Base-by-base conservation (phyloP, 2,113 vertebrate species). In the Eulacestoma nigropectus region DNA sequence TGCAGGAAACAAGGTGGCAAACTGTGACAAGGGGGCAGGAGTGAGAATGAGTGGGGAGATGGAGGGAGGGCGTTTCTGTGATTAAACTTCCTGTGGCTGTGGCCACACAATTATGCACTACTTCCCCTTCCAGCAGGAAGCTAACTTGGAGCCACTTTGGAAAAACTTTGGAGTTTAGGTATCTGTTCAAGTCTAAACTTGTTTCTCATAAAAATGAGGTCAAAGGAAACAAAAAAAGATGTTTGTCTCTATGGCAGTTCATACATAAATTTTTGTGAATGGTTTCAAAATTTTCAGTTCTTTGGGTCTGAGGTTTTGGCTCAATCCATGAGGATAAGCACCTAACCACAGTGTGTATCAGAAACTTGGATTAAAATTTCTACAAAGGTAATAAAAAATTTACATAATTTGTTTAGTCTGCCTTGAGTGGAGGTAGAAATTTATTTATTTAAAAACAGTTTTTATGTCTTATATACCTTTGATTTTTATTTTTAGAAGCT, bases 81-180 rank as follows among this genome's bases (percentile, higher is more conserved):
- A 17, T 47, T 26, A 32, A 68, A 16, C 10, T 50, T 37, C 25
- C 32, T 56, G 30, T 7, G 21, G 4, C 53, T 32, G 39, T 19
- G 42, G 18, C 46, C 13, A 4, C 20, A 12, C 1, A 4, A 26
- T 49, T 37, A 12, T 22, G 19, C 1, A 1, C 13, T 6, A 2
- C 6, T 74, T n/a, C n/a, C 6, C 8, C 4, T 41, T 25, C 60
- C 32, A 68, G n/a, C 22, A 49, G 65, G 32, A 79, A 35, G 13
- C 2, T 46, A 13, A 20, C 14, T 47, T 29, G 30, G 73, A 84
- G 44, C 10, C 21, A 37, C 30, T 25, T 72, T 55, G 55, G n/a
- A 25, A 67, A 74, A 89, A 39, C 18, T 37, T 59, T 5, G 25
- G 35, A 55, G 27, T 64, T 84, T 37, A 68, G 35, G 7, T 63